phyloP scores from a whole-genome alignment of 2,797 vertebrate species.

The Coilia nasus region DNA sequence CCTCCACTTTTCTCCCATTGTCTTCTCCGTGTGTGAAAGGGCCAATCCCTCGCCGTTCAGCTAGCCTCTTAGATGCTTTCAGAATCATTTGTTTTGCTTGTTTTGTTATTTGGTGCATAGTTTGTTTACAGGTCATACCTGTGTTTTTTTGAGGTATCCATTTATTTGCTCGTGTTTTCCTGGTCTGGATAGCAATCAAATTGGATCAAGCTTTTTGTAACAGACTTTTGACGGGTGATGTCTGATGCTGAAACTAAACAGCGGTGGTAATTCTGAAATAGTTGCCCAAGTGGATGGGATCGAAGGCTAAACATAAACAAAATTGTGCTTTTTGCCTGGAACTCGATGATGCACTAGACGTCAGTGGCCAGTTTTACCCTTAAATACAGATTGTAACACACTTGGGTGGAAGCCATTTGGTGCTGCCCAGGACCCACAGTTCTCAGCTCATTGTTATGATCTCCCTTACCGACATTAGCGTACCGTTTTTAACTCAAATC shows the following conservation, averaged over 20 bases:
- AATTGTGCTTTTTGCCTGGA: neutral
- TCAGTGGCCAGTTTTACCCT: neutral
- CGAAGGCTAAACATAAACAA: neutral
- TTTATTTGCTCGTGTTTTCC: neutral
- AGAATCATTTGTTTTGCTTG: neutral
- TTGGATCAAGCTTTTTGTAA: neutral
- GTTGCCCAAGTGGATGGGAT: neutral
- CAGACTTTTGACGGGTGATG: neutral
- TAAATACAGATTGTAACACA: neutral
- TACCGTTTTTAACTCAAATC: neutral
- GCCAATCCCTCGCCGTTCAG: slow-evolving; percentile 34
- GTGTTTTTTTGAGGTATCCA: neutral
- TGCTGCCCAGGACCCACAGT: neutral
- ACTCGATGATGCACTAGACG: no score
- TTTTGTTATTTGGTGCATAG: neutral
- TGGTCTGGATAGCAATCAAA: neutral
- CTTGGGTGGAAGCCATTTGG: neutral
- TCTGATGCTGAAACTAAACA: neutral
- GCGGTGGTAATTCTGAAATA: neutral
- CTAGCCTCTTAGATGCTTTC: neutral
- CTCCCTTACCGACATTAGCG: neutral
- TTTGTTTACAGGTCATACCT: neutral
- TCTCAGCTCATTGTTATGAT: neutral
- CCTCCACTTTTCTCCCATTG: slow-evolving; percentile 33
- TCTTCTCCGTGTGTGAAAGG: slow-evolving; percentile 27